Conservation (phyloP, 2,888 invertebrate species). For the Heliconius erato region DNA sequence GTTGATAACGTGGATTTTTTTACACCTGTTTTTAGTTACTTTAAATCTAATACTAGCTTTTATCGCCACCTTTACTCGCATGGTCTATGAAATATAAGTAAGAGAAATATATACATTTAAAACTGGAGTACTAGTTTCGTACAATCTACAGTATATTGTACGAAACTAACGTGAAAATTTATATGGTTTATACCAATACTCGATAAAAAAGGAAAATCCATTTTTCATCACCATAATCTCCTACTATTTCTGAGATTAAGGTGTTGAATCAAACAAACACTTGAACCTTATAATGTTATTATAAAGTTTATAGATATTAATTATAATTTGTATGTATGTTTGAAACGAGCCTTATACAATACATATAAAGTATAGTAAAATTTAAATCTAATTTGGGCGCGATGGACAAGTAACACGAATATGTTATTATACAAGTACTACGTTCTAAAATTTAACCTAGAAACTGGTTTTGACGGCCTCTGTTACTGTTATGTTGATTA, state of each 20-base stretch:
- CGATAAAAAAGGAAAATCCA: neutral
- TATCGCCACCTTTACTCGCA: neutral
- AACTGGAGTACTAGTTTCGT: neutral
- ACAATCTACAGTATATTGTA: neutral
- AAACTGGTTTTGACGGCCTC: conserved; percentile 24
- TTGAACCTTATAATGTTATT: neutral
- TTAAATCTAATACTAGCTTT: neutral
- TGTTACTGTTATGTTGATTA: conserved; percentile 27
- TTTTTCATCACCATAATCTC: no score
- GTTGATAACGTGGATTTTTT: neutral
- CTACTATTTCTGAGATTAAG: neutral
- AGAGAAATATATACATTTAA: neutral
- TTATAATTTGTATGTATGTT: neutral
- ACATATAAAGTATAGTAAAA: neutral
- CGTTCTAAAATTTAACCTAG: conserved; percentile 29
- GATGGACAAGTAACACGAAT: conserved; percentile 2
- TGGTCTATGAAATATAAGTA: neutral
- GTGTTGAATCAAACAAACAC: neutral
- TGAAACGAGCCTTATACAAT: neutral
- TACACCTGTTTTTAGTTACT: neutral
- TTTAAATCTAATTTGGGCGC: neutral
- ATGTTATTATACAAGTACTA: conserved; percentile 25
- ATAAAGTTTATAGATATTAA: neutral
- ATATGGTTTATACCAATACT: neutral
- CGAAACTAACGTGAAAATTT: neutral